Conservation (phyloP, 2,888 invertebrate genomes). For the Alsophila aescularia region DNA sequence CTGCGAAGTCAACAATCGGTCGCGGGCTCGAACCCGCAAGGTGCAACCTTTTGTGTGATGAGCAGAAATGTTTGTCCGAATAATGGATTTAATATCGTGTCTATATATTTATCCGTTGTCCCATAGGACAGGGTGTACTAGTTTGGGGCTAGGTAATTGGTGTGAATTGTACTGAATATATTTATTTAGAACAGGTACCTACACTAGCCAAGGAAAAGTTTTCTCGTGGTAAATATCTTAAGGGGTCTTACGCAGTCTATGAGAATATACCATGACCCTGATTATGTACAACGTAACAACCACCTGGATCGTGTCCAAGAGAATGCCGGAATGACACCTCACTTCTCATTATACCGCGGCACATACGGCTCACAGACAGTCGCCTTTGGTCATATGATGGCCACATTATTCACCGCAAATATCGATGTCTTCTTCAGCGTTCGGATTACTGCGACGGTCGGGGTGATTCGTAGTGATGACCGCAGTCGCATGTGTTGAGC, state of each 20-base stretch:
- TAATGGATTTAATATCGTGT: too few relatives aligned
- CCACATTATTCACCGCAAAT: conserved; percentile 75
- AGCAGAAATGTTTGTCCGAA: too few relatives aligned
- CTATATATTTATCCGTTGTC: too few relatives aligned
- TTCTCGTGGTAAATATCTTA: conserved; percentile 1
- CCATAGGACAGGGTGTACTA: too few relatives aligned
- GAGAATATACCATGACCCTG: conserved; percentile 34
- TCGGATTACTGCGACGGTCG: conserved; percentile 71
- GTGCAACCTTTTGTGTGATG: too few relatives aligned
- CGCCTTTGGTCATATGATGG: conserved; percentile 61
- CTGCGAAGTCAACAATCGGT: too few relatives aligned
- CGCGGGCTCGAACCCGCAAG: too few relatives aligned
- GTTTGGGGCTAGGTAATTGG: too few relatives aligned
- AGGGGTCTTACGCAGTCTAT: conserved; percentile 34
- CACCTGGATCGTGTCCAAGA: conserved; percentile 74
- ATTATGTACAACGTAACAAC: conserved; percentile 49
- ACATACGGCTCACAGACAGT: conserved; percentile 51
- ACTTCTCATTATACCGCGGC: conserved; percentile 41
- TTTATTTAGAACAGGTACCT: neutral
- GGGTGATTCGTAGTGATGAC: conserved; percentile 68
- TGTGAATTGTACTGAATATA: too few relatives aligned
- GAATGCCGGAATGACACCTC: conserved; percentile 63
- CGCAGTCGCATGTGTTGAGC: conserved; percentile 76
- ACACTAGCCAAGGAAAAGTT: neutral
- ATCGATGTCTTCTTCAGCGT: conserved; percentile 76